phyloP scores from a whole-genome alignment of 53 echinoderm and acorn worm species.

The Patiria pectinifera region DNA sequence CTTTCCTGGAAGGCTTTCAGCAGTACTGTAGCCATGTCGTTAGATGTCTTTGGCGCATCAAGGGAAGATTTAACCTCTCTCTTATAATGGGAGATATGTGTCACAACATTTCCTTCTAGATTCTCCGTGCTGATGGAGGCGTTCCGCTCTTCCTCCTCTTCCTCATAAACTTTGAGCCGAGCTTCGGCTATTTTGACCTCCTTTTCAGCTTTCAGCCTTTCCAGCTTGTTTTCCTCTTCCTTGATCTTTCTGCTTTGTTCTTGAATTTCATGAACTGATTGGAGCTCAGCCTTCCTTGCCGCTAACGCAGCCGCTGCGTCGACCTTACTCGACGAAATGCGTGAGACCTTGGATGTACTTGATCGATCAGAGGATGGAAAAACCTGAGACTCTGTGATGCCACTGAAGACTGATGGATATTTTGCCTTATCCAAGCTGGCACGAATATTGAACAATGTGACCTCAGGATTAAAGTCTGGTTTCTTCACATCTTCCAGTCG shows the following conservation, averaged over 20 bases:
- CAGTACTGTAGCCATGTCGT: background rate
- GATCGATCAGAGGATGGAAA: background rate
- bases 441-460: slow-evolving; percentile 17
- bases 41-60: background rate
- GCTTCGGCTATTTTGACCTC: slow-evolving; percentile 11
- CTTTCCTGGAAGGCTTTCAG: background rate
- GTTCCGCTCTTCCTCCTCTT: slow-evolving; percentile 9
- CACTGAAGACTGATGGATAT: slow-evolving; percentile 24
- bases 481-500: slow-evolving; percentile 12
- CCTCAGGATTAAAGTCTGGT: slow-evolving; percentile 7
- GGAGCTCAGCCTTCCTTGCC: slow-evolving; percentile 5
- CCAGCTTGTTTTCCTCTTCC: slow-evolving; percentile 37
- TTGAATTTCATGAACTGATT: slow-evolving; percentile 13
- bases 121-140: background rate
- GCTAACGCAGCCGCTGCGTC: slow-evolving; percentile 24
- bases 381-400: slow-evolving; percentile 35
- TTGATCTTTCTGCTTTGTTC: background rate
- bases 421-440: background rate
- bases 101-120: background rate
- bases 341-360: slow-evolving; percentile 13
- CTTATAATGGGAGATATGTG: background rate
- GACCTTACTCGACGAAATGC: background rate
- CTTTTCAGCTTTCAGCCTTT: slow-evolving; percentile 35
- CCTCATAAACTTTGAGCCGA: slow-evolving; percentile 36
- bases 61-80: background rate